Evolutionary conservation across 30 jellyfish, hydroid and myxozoan genomes (phyloP), one percentile per base, ranked within the genome.

Genomic region (Chironex yamaguchii): DNA sequence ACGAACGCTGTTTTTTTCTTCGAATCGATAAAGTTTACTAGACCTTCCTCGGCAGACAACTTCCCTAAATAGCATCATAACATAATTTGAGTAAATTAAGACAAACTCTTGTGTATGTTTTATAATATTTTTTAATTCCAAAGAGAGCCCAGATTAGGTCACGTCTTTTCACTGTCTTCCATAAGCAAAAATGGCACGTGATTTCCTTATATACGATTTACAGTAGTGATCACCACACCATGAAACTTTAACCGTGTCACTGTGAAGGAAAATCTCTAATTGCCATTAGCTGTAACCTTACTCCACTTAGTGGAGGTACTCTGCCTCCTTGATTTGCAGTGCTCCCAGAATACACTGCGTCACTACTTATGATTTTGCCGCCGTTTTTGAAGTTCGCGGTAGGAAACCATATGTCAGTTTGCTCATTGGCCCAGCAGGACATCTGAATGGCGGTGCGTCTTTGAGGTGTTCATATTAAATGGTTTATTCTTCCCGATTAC

Each of bases 371-470:
- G 79, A 49, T 88, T 89, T 81, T 82, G 79, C 92, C 92, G 92
- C 93, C 97, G 93, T 80, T 89, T 89, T 79, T 81, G 81, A 89
- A 81, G 90, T 71, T 79, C 97, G 97, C 97, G 97, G 97, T 81
- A 88, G 97, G 93, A 89, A 82, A 79, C 58, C 97, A 89, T 89
- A 79, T 89, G 97, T 89, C 97, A 89, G 97, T 81, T 89, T 79
- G 97, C 97, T 79, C 52, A 79, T 76, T 91, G 79, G 85, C 91
- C 65, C 97, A 89, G 97, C 97, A 85, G 97, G 97, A 79, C 92
- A 36, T 52, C 75, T 69, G 88, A 78, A 79, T 80, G 97, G 93
- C 97, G 97, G 97, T 62, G 75, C 36, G 54, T 66, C 97, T 89
- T 89, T 89, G 97, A 63, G 33, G 71, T 89, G 90, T 76, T 89